phyloP scores from a whole-genome alignment of 2,797 vertebrate species.

The Perodicticus potto region DNA sequence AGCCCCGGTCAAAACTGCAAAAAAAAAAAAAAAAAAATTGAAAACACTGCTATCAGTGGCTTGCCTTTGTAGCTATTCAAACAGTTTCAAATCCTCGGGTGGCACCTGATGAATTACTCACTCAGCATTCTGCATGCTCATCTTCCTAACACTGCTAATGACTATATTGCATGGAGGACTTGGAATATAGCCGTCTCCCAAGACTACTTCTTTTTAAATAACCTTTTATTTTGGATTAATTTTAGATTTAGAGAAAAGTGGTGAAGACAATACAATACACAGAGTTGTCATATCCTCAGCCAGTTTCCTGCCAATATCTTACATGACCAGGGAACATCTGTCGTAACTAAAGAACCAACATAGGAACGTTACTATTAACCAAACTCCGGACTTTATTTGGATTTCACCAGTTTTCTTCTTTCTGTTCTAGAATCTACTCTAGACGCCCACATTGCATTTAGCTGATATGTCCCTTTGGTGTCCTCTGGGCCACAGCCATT shows the following conservation, averaged over 20 bases:
- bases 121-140: neutral
- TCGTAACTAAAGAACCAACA: neutral
- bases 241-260: constrained; percentile 16
- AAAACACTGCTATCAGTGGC: neutral
- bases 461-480: neutral
- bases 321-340: neutral
- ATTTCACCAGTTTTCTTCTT: neutral
- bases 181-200: neutral
- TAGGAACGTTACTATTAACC: neutral
- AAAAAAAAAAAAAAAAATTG: neutral
- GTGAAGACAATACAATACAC: neutral
- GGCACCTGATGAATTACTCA: neutral
- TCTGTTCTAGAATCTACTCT: neutral
- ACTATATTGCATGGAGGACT: neutral
- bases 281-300: neutral
- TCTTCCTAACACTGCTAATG: neutral
- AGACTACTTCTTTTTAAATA: neutral
- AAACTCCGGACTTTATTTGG: neutral
- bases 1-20: no score
- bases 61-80: neutral
- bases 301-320: neutral
- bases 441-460: neutral
- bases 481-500: neutral
- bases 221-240: constrained; percentile 3
- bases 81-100: neutral